phyloP scores from a whole-genome alignment of 2,113 vertebrate genomes.

The Psettodes erumei region DNA sequence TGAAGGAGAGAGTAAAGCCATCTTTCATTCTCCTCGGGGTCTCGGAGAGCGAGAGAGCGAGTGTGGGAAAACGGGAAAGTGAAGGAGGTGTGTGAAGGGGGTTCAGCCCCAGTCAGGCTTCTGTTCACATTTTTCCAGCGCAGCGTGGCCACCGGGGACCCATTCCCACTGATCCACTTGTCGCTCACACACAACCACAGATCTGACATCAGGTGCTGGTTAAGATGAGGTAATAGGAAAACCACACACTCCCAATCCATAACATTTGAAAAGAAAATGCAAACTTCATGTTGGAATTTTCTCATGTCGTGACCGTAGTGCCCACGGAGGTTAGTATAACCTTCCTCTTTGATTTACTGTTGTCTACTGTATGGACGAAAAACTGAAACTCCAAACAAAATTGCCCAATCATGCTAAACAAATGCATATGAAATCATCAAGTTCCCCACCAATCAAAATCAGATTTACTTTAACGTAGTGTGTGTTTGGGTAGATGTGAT shows the following conservation, averaged over 20 bases:
- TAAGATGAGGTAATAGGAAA: slow-evolving; percentile 62
- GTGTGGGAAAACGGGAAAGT: slow-evolving; percentile 62
- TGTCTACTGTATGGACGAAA: neutral
- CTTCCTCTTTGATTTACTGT: slow-evolving; percentile 12
- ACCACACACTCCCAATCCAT: slow-evolving; percentile 45
- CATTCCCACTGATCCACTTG: slow-evolving; percentile 55
- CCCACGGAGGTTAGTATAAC: neutral
- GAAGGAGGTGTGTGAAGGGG: slow-evolving; percentile 39
- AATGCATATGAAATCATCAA: neutral
- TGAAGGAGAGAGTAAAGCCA: slow-evolving; percentile 29
- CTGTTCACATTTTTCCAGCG: slow-evolving; percentile 56
- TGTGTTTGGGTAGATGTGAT: neutral
- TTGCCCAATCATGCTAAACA: neutral
- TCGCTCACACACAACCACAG: slow-evolving; percentile 47
- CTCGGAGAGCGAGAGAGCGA: slow-evolving; percentile 8
- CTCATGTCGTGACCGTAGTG: neutral
- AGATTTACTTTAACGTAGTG: neutral
- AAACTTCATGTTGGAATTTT: slow-evolving; percentile 15
- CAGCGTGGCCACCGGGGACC: slow-evolving; percentile 50
- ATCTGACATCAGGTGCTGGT: slow-evolving; percentile 52
- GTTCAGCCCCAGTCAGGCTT: slow-evolving; percentile 34
- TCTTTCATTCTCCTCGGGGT: slow-evolving; percentile 32
- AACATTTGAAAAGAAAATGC: slow-evolving; percentile 4
- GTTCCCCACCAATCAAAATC: too few species aligned
- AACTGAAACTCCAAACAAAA: too few species aligned